phyloP scores from a whole-genome alignment of 1,140 invertebrate genomes.

The Pteromalus puparum region DNA sequence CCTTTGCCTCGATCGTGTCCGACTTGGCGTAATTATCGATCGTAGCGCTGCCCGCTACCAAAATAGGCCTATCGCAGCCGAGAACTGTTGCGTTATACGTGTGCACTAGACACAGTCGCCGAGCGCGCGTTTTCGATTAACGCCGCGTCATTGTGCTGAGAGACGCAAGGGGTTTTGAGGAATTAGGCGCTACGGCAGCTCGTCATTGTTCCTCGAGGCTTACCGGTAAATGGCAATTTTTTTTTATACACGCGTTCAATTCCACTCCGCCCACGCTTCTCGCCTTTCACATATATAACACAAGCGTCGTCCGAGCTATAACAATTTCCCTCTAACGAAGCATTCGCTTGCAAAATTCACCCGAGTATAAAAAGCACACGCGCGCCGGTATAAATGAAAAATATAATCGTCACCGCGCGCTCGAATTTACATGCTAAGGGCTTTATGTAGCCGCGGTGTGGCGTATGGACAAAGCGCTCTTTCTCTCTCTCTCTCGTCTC shows the following conservation, averaged over 20 bases:
- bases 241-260: too few species aligned
- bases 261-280: too few species aligned
- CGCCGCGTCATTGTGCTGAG: neutral
- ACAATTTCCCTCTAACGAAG: neutral
- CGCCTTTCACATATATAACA: too few species aligned
- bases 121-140: neutral
- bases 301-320: too few species aligned
- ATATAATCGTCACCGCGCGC: neutral
- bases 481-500: too few species aligned
- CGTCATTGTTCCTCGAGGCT: too few species aligned
- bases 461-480: slow-evolving; percentile 6
- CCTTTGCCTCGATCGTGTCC: neutral
- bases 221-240: too few species aligned
- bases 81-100: neutral
- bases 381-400: neutral
- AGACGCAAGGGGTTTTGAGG: neutral
- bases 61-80: neutral
- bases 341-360: neutral
- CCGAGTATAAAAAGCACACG: neutral
- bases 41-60: neutral
- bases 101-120: neutral
- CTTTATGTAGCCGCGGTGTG: neutral
- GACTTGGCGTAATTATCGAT: slow-evolving; percentile 9
- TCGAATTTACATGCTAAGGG: neutral
- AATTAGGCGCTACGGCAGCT: too few species aligned